These are phyloP conservation scores for Neogale vison DNA, from an alignment of 2,113 vertebrate species.

Conservation along the genomic window DNA sequence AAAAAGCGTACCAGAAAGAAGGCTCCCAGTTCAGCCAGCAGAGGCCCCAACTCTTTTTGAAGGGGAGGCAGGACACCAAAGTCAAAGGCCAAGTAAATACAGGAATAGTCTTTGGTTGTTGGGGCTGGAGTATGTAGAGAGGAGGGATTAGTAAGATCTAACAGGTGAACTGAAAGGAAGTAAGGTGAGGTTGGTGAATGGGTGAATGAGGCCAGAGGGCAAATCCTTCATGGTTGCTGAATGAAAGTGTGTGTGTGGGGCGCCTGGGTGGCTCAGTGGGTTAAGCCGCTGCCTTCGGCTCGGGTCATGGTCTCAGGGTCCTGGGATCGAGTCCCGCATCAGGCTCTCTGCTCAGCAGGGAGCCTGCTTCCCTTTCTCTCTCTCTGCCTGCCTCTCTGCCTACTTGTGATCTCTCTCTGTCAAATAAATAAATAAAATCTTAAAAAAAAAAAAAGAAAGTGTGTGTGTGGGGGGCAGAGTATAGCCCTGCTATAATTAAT, in stretches of 20 bases:
- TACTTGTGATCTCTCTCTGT: too few relatives aligned
- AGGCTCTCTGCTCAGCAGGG: too few relatives aligned
- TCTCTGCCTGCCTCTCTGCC: too few relatives aligned
- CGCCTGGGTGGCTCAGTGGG: too few relatives aligned
- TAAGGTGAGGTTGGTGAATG: background rate
- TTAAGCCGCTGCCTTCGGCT: too few relatives aligned
- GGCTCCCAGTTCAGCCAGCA: background rate
- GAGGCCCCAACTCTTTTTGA: background rate
- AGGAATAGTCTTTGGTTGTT: background rate
- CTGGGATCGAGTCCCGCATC: too few relatives aligned
- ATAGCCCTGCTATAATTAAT: background rate
- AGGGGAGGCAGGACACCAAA: background rate
- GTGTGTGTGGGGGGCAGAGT: too few relatives aligned
- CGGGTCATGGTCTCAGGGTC: too few relatives aligned
- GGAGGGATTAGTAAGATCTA: background rate
- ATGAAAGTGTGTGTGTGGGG: background rate
- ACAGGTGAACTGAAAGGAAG: background rate
- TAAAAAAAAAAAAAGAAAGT: too few relatives aligned
- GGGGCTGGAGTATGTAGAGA: background rate
- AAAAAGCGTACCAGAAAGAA: background rate
- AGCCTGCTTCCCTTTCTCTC: too few relatives aligned
- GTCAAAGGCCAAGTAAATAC: background rate
- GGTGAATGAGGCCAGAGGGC: background rate
- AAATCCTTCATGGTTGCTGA: background rate
- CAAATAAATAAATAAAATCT: too few relatives aligned